Evolutionary conservation across 1,140 invertebrate genomes (phyloP).

Genomic region (Achroia grisella): DNA sequence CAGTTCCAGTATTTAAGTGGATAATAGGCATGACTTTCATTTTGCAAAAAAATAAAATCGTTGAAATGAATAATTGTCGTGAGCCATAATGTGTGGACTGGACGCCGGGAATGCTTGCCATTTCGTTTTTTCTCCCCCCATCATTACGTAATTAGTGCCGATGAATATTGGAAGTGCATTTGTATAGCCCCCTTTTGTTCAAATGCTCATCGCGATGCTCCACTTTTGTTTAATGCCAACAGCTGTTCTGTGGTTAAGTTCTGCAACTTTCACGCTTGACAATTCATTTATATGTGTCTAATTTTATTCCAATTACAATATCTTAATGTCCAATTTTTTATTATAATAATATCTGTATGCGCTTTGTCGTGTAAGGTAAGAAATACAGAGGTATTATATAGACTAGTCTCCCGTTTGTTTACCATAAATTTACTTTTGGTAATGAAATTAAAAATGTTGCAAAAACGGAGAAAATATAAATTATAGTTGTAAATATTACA

Average conservation of each 20-base stretch:
- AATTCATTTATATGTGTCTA: background rate
- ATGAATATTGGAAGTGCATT: slow-evolving; percentile 59
- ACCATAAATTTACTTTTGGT: too few species aligned
- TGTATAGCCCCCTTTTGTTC: slow-evolving; percentile 53
- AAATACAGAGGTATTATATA: too few species aligned
- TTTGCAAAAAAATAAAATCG: slow-evolving; percentile 28
- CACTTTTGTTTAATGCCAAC: slow-evolving; percentile 43
- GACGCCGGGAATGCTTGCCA: slow-evolving; percentile 55
- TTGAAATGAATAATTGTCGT: slow-evolving; percentile 33
- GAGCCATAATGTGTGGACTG: slow-evolving; percentile 47
- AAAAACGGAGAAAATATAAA: too few species aligned
- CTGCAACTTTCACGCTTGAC: slow-evolving; percentile 13
- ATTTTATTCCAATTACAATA: too few species aligned
- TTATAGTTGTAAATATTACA: too few species aligned
- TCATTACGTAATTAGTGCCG: slow-evolving; percentile 68
- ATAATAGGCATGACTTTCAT: slow-evolving; percentile 54
- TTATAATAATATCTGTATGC: too few species aligned
- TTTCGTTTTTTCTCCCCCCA: slow-evolving; percentile 51
- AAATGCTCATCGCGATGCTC: slow-evolving; percentile 23
- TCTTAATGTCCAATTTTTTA: too few species aligned
- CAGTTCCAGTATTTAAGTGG: too few species aligned
- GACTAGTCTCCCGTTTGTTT: too few species aligned
- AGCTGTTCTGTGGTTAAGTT: slow-evolving; percentile 37
- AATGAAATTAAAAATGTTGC: too few species aligned
- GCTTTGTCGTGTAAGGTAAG: too few species aligned